These are phyloP conservation scores for Acrocephalus scirpaceus DNA, from an alignment of 2,797 vertebrate species.

Conservation along the genomic window DNA sequence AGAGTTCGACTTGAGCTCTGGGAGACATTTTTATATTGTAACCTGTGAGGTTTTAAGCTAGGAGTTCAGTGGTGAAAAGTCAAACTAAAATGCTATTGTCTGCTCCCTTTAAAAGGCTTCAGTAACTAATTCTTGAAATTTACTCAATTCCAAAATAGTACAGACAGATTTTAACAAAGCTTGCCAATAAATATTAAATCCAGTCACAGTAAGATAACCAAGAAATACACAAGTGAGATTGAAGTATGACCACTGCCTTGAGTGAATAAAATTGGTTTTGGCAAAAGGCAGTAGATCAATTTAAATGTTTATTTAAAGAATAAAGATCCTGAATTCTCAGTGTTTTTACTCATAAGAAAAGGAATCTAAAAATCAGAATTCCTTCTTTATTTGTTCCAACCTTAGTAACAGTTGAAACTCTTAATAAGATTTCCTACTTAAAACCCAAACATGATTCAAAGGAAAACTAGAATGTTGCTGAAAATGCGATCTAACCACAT, in stretches of 20 bases:
- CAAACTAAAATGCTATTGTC: neutral
- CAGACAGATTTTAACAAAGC: neutral
- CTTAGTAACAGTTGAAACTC: slow-evolving; percentile 6
- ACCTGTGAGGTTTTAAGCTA: neutral
- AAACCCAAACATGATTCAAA: slow-evolving; percentile 23
- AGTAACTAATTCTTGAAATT: neutral
- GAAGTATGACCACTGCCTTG: neutral
- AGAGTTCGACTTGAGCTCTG: neutral
- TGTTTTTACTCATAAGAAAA: neutral
- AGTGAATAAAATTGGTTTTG: neutral
- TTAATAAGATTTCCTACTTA: slow-evolving; percentile 21
- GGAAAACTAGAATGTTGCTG: slow-evolving; percentile 21
- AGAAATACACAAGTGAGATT: neutral
- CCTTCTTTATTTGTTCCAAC: neutral
- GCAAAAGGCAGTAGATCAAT: neutral
- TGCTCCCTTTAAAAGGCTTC: neutral
- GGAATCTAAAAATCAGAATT: slow-evolving; percentile 21
- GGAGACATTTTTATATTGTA: neutral
- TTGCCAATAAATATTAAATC: neutral
- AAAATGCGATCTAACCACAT: neutral
- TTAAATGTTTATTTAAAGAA: neutral
- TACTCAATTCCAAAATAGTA: neutral
- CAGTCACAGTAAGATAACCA: neutral
- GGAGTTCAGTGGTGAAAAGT: neutral
- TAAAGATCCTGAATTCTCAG: neutral